These are phyloP conservation scores for Xanthorhoe spadicearia DNA, from an alignment of 2,888 invertebrate species.

Conservation along the genomic window DNA sequence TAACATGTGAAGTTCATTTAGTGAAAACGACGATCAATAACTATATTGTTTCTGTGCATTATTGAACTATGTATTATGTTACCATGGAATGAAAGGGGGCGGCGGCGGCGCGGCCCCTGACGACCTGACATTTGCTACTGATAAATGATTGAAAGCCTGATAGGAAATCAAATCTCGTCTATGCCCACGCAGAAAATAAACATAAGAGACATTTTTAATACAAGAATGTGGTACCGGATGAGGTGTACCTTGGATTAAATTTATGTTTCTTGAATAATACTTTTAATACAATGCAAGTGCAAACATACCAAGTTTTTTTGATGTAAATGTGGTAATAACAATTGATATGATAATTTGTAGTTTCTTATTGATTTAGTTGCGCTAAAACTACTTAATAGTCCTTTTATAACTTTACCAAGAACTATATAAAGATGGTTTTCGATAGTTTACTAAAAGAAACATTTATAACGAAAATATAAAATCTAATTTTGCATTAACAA, in stretches of 20 bases:
- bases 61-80: conserved; percentile 28
- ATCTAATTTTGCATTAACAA: background rate
- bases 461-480: too few species aligned
- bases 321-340: too few species aligned
- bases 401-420: too few species aligned
- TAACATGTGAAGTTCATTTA: background rate
- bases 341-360: too few species aligned
- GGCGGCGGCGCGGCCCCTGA: conserved; percentile 29
- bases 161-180: background rate
- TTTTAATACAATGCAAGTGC: too few species aligned
- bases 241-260: background rate
- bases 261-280: background rate
- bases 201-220: background rate
- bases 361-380: too few species aligned
- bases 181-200: conserved; percentile 2
- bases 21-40: conserved; percentile 46
- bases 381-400: too few species aligned
- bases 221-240: too few species aligned
- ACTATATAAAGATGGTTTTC: too few species aligned
- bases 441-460: too few species aligned
- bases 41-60: conserved; percentile 37
- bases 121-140: conserved; percentile 42
- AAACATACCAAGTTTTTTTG: too few species aligned
- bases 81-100: conserved; percentile 20
- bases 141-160: conserved; percentile 36